These are phyloP conservation scores for Phthorimaea operculella DNA, from an alignment of 1,140 invertebrate genomes.

Conservation along the genomic window DNA sequence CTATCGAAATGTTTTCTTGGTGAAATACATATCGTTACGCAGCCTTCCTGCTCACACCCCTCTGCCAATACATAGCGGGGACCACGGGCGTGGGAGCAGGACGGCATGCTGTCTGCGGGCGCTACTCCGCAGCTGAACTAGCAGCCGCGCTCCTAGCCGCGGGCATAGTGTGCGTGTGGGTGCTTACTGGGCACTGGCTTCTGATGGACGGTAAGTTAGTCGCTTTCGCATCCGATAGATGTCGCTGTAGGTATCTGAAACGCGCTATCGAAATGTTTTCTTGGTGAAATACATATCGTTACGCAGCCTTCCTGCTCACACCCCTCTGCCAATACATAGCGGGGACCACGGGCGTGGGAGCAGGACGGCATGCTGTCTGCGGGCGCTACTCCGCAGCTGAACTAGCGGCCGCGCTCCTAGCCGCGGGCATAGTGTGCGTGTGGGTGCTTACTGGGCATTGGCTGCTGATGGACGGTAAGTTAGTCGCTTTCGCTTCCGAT, in stretches of 20 bases:
- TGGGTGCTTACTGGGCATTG: slow-evolving; percentile 98
- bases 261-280: no score
- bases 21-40: no score
- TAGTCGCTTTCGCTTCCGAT: no score
- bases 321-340: slow-evolving; percentile 97
- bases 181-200: slow-evolving; percentile 96
- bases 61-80: slow-evolving; percentile 95
- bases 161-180: slow-evolving; percentile 96
- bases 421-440: slow-evolving; percentile 93
- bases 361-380: slow-evolving; percentile 83
- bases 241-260: no score
- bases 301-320: slow-evolving; percentile 94
- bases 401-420: slow-evolving; percentile 91
- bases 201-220: slow-evolving; percentile 88
- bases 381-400: slow-evolving; percentile 96
- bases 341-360: slow-evolving; percentile 88
- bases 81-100: slow-evolving; percentile 89
- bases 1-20: no score
- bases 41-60: slow-evolving; percentile 93
- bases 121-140: slow-evolving; percentile 94
- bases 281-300: no score
- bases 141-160: slow-evolving; percentile 93
- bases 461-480: slow-evolving; percentile 94
- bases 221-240: no score
- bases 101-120: slow-evolving; percentile 85